Evolutionary conservation across 2,797 vertebrate species (phyloP), one percentile per base, ranked within the genome.

Genomic region (Oceanodroma leucorhoa): DNA sequence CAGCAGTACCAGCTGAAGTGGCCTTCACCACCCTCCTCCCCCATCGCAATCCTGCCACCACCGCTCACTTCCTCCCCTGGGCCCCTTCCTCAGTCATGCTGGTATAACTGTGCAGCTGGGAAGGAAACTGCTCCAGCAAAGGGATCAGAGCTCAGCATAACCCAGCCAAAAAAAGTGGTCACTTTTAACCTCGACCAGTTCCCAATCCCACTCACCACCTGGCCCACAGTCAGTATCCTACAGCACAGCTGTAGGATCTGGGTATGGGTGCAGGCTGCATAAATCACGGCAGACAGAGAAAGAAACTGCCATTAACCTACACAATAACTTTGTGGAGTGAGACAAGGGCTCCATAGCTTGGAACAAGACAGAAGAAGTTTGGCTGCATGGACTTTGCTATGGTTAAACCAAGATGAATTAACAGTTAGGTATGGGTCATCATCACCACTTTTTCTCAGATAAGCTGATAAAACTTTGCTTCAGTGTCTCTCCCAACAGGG

Each of bases 41-140:
- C n/a, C 90, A 85, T 20, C 1, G 0, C 60, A 89, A 2, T 61
- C 71, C 71, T 76, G 75, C 71, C 75, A 72, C 61, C 48, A 38
- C 40, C 10, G 11, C 67, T 93, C 36, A 22, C 54, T 93, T 94
- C 79, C 69, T 90, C 60, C 72, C 60, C 51, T 57, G 83, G 72
- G 45, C 48, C 65, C 61, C 72, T 70, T 91, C 71, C 79, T 90
- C 80, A 78, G 38, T 76, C 76, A 75, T 16, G 9, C 76, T 81
- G 72, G 32, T 83, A 6, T 45, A 69, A 61, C 10, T 87, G 64
- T 75, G 53, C 3, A 8, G 18, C 43, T 1, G 1, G 62, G 72
- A 91, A 91, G 69, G 69, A 94, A 90, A 64, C 60, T 88, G 79
- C 57, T 86, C 61, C 83, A 88, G 86, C 83, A 40, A 79, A 87